Evolutionary conservation across 1,140 invertebrate species (phyloP).

Genomic region (Micrasema longulum): DNA sequence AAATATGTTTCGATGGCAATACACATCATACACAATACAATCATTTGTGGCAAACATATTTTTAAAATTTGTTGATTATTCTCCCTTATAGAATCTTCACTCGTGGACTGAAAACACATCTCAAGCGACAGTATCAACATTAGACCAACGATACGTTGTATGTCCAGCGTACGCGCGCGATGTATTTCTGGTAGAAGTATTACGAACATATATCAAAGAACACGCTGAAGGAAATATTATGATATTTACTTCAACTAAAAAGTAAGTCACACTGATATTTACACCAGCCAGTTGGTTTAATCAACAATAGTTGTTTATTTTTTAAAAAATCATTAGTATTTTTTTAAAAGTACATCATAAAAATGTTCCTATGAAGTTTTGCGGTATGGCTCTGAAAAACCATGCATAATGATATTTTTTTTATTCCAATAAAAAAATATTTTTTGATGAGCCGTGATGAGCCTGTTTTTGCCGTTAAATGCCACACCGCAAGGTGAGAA

Average conservation of each 20-base stretch:
- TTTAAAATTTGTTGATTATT: not conserved
- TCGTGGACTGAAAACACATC: slow-evolving; percentile 76
- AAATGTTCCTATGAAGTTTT: too few relatives aligned
- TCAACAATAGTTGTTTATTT: too few relatives aligned
- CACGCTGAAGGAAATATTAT: slow-evolving; percentile 86
- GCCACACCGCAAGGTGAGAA: too few relatives aligned
- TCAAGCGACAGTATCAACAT: slow-evolving; percentile 84
- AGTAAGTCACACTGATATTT: slow-evolving; percentile 72
- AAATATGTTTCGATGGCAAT: too few relatives aligned
- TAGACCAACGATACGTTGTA: slow-evolving; percentile 92
- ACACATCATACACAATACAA: not conserved
- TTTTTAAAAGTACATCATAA: too few relatives aligned
- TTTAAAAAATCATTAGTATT: too few relatives aligned
- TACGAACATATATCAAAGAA: slow-evolving; percentile 81
- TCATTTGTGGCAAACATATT: not conserved
- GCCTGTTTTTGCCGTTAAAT: too few relatives aligned
- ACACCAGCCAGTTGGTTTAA: not conserved
- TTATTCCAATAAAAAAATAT: too few relatives aligned
- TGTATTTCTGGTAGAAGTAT: slow-evolving; percentile 91
- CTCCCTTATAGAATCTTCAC: slow-evolving; percentile 58
- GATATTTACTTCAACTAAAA: slow-evolving; percentile 95
- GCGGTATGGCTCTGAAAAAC: too few relatives aligned
- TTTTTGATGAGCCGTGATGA: too few relatives aligned
- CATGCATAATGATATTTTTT: too few relatives aligned
- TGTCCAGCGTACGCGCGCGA: slow-evolving; percentile 92